Evolutionary conservation across 2,113 vertebrate genomes (phyloP).

Genomic region (Salminus brasiliensis): DNA sequence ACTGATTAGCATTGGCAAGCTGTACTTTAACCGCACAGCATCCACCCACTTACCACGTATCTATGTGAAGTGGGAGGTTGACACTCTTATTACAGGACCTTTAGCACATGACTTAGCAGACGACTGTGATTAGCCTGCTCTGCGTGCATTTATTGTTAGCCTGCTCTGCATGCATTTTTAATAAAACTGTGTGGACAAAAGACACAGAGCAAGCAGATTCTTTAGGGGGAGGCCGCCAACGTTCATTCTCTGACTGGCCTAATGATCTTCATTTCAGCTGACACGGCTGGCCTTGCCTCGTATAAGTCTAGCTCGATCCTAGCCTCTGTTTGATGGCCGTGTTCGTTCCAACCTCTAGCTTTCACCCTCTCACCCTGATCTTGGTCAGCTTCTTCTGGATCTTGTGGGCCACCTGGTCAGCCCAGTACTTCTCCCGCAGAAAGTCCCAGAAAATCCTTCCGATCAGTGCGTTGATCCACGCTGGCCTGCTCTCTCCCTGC

Average conservation of each 20-base stretch:
- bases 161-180: not conserved
- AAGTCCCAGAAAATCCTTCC: constrained; percentile 91
- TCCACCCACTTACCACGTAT: not conserved
- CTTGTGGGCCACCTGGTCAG: constrained; percentile 80
- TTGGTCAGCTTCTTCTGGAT: constrained; percentile 91
- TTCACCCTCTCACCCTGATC: constrained; percentile 79
- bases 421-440: constrained; percentile 83
- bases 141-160: too few relatives aligned
- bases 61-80: not conserved
- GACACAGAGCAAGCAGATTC: not conserved
- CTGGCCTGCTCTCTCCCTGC: constrained; percentile 48
- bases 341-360: not conserved
- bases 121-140: constrained; percentile 12
- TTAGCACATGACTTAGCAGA: not conserved
- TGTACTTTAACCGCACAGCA: not conserved
- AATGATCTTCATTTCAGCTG: not conserved
- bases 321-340: too few relatives aligned
- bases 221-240: not conserved
- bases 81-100: not conserved
- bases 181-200: not conserved
- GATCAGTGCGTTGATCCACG: constrained; percentile 82
- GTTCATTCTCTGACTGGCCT: not conserved
- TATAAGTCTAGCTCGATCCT: not conserved
- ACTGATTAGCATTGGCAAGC: not conserved
- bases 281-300: not conserved